These are phyloP conservation scores for Platichthys stellatus DNA, from an alignment of 2,113 vertebrate species.

Conservation along the genomic window DNA sequence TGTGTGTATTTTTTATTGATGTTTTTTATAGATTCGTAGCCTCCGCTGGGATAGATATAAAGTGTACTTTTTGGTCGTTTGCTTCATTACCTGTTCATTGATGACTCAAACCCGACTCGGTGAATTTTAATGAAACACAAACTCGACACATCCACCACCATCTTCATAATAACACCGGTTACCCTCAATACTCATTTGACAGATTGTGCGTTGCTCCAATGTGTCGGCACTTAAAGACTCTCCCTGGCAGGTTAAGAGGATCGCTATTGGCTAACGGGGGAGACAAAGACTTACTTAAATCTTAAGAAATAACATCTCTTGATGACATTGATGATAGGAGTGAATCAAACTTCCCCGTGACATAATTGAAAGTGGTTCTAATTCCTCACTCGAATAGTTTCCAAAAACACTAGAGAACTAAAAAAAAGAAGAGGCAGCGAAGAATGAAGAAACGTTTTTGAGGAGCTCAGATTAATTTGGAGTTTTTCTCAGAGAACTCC, in stretches of 20 bases:
- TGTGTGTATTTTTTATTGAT: constrained; percentile 7
- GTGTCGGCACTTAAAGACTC: neutral
- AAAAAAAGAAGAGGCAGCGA: neutral
- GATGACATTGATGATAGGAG: neutral
- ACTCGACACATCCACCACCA: neutral
- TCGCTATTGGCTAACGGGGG: neutral
- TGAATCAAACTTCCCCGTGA: neutral
- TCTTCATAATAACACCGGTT: neutral
- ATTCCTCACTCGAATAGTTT: too few species aligned
- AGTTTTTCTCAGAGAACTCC: neutral
- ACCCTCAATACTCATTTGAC: neutral
- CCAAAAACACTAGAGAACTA: neutral
- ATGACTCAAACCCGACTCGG: neutral
- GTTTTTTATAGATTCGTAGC: neutral
- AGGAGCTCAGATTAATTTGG: neutral
- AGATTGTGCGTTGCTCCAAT: neutral
- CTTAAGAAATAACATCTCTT: neutral
- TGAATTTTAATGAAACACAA: constrained; percentile 8
- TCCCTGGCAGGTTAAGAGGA: neutral
- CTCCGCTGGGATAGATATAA: neutral
- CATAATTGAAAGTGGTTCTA: neutral
- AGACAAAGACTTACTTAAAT: neutral
- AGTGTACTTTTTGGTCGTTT: constrained; percentile 6
- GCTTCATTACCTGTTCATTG: neutral
- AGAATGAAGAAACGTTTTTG: neutral